Evolutionary conservation across 2,797 vertebrate genomes (phyloP).

Genomic region (Dendrocincla tyrannina): DNA sequence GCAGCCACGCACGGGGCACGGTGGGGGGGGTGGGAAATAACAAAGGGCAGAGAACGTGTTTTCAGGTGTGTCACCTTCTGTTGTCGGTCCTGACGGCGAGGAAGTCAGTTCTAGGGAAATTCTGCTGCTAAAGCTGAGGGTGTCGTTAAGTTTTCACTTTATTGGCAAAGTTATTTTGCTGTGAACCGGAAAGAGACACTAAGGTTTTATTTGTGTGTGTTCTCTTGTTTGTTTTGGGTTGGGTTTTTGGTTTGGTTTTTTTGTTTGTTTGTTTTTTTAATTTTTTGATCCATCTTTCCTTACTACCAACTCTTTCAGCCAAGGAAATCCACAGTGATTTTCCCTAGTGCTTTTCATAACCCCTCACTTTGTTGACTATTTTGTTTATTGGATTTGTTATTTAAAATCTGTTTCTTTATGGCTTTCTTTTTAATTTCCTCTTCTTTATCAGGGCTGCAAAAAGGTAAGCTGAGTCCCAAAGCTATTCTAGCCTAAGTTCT

Average conservation of each 20-base stretch:
- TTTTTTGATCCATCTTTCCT: background rate
- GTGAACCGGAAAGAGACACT: background rate
- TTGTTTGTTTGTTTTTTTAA: too few species aligned
- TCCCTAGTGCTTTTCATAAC: background rate
- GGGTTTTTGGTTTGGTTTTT: background rate
- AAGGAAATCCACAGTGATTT: background rate
- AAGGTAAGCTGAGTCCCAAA: conserved; percentile 40
- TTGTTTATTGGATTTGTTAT: conserved; percentile 53
- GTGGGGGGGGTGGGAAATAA: background rate
- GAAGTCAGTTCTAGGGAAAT: background rate
- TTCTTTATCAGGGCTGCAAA: conserved; percentile 23
- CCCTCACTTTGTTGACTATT: conserved; percentile 19
- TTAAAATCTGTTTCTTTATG: conserved; percentile 52
- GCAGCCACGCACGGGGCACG: background rate
- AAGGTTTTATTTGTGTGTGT: background rate
- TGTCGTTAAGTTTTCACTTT: background rate
- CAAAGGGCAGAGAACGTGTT: background rate
- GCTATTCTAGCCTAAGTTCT: conserved; percentile 53
- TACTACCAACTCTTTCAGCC: background rate
- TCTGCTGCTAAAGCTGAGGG: background rate
- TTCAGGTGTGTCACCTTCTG: background rate
- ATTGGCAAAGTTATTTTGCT: background rate
- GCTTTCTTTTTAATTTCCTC: conserved; percentile 31
- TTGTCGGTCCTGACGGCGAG: background rate
- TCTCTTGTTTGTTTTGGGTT: background rate